Conservation (phyloP, 2,888 invertebrate genomes). For the Mythimna pallens region DNA sequence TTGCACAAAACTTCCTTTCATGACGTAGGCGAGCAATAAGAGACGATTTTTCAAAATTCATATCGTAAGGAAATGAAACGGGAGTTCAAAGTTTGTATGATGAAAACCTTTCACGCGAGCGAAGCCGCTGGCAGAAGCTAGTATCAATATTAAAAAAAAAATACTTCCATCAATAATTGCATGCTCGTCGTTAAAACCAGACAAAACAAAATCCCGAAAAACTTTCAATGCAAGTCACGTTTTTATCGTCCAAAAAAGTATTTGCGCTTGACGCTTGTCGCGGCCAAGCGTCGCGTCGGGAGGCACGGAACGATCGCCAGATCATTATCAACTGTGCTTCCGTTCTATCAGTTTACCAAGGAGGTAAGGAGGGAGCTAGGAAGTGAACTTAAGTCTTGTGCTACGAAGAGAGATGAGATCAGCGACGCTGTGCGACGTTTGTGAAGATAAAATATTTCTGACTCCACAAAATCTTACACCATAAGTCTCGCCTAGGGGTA, state of each 20-base stretch:
- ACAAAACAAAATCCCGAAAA: conserved; percentile 24
- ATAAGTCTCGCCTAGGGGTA: too few relatives aligned
- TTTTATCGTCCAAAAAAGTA: conserved; percentile 47
- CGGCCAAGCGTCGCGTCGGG: conserved; percentile 51
- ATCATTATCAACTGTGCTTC: conserved; percentile 74
- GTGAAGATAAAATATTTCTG: too few relatives aligned
- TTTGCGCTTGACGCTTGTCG: conserved; percentile 60
- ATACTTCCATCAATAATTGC: not conserved
- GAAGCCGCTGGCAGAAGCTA: too few relatives aligned
- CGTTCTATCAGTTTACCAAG: conserved; percentile 63
- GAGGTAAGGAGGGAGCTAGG: conserved; percentile 34
- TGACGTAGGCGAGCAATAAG: too few relatives aligned
- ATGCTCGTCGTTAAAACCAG: not conserved
- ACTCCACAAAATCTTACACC: too few relatives aligned
- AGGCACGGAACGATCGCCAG: conserved; percentile 67
- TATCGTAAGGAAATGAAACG: too few relatives aligned
- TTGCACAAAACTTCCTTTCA: too few relatives aligned
- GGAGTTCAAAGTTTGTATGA: too few relatives aligned
- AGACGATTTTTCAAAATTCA: too few relatives aligned
- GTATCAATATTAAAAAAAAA: too few relatives aligned
- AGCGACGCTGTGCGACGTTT: conserved; percentile 4
- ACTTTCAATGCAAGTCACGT: not conserved
- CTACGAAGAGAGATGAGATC: conserved; percentile 28
- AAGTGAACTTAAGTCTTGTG: conserved; percentile 12
- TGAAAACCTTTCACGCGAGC: too few relatives aligned